Percentiles rank a stretch among this genome's conserved stretches.
Conservation (phyloP, 35 echinoderm and acorn worm genomes). For the Ophiothrix spiculata region DNA sequence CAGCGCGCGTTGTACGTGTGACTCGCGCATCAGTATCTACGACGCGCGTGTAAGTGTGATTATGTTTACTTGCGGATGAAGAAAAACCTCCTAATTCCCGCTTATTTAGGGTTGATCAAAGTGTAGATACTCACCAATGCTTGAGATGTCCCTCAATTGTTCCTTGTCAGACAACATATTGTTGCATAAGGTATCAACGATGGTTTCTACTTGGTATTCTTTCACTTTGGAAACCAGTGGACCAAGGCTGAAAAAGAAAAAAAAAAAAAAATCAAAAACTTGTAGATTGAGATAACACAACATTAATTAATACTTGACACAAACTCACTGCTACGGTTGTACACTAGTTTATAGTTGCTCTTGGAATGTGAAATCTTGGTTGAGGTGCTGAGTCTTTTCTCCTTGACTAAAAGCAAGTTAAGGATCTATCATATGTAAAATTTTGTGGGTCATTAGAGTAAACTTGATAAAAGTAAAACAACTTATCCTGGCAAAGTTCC, state of each 20-base stretch:
- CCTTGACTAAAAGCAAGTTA: not conserved
- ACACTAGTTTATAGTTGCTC: not conserved
- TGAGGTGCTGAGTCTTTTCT: not conserved
- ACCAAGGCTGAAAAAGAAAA: constrained; percentile 65
- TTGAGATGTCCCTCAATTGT: constrained; percentile 91
- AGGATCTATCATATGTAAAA: not conserved
- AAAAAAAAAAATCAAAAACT: not conserved
- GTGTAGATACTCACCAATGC: constrained; percentile 79
- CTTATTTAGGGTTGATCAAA: no score
- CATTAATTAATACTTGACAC: not conserved
- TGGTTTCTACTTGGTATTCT: constrained; percentile 97
- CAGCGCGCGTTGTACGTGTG: no score
- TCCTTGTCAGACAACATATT: constrained; percentile 96
- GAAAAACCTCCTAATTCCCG: no score
- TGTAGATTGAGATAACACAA: not conserved
- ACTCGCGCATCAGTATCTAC: no score
- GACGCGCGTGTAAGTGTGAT: no score
- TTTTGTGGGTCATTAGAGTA: no score
- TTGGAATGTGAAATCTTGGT: not conserved
- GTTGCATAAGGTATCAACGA: constrained; percentile 92
- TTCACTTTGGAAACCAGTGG: constrained; percentile 96
- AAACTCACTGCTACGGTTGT: not conserved
- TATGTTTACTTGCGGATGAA: no score
- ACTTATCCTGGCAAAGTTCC: no score
- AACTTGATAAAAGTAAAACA: no score